Base-by-base conservation (phyloP, 2,797 vertebrate species). In the Percopsis omiscomaycus region DNA sequence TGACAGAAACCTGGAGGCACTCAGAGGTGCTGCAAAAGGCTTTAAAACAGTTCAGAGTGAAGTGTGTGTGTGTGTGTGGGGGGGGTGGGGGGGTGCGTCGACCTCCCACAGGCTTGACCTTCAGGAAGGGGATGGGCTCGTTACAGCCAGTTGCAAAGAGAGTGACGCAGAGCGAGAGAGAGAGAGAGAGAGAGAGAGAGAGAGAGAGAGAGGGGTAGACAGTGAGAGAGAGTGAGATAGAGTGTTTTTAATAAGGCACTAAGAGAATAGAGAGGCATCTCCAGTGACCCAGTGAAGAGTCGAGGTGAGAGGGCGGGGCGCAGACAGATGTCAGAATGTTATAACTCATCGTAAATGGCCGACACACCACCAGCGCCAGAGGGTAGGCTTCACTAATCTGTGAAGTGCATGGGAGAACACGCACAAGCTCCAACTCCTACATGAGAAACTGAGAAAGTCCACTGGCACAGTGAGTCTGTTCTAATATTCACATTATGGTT, bases 341-440 rank as follows among this genome's bases (percentile, higher is more conserved):
- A 88, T 85, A 78, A 86, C 74, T 83, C 78, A 84, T 88, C 79
- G 78, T 72, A 77, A 80, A 78, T 71, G 81, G 74, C 78, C 75
- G 68, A 75, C 22, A 3, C 57, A 68, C 77, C 61, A 42, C 72
- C 72, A 69, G 64, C 42, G 75, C 80, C 79, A 5, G 58, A 63
- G 65, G 74, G 65, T 29, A 48, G 75, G 68, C 37, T 62, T 42
- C 52, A 27, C 72, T 82, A 86, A 88, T 88, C 82, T 79, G 66
- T 52, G 60, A 77, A 87, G 78, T 76, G 85, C 77, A 84, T 63
- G 68, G 67, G 61, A 72, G 70, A 73, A 62, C 58, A 79, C 48
- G 69, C 61, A 64, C 69, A 63, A 42, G 55, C 66, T 44, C 44
- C 61, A 32, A 44, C 51, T 14, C 14, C 32, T 27, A 68, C 73